Evolutionary conservation across 2,888 invertebrate genomes (phyloP).

Genomic region (Acanthoscelides obtectus): DNA sequence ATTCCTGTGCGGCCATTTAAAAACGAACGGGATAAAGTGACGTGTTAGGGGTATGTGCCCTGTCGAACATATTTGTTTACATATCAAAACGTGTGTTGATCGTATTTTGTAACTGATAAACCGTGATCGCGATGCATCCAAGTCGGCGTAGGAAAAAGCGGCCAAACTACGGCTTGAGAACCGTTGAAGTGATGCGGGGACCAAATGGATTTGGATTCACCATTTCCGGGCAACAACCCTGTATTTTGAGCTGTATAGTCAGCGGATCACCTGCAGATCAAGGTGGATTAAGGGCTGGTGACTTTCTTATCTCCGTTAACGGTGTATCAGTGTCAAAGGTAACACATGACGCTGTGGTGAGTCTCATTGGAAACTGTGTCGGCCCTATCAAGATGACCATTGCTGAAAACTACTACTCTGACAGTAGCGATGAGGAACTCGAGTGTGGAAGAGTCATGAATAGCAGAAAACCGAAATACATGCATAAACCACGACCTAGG

Average conservation of each 20-base stretch:
- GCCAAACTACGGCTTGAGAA: conserved; percentile 69
- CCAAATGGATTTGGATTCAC: conserved; percentile 95
- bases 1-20: conserved; percentile 40
- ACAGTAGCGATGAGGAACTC: conserved; percentile 76
- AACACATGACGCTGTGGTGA: conserved; percentile 90
- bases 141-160: conserved; percentile 65
- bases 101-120: conserved; percentile 19
- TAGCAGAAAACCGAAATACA: conserved; percentile 59
- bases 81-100: conserved; percentile 11
- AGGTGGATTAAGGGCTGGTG: conserved; percentile 86
- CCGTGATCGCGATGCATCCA: conserved; percentile 50
- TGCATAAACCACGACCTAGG: conserved; percentile 47
- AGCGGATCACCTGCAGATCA: conserved; percentile 84
- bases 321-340: conserved; percentile 86
- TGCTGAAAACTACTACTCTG: conserved; percentile 80
- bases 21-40: conserved; percentile 34
- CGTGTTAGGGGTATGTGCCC: conserved; percentile 25
- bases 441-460: conserved; percentile 50
- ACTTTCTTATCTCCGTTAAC: conserved; percentile 88
- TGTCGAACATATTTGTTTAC: conserved; percentile 17
- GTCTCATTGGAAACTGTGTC: conserved; percentile 81
- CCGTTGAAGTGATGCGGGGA: conserved; percentile 81
- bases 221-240: conserved; percentile 94
- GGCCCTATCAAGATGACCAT: conserved; percentile 81
- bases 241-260: conserved; percentile 90